Evolutionary conservation across 2,797 vertebrate genomes (phyloP).

Genomic region (Dendrocincla tyrannina): DNA sequence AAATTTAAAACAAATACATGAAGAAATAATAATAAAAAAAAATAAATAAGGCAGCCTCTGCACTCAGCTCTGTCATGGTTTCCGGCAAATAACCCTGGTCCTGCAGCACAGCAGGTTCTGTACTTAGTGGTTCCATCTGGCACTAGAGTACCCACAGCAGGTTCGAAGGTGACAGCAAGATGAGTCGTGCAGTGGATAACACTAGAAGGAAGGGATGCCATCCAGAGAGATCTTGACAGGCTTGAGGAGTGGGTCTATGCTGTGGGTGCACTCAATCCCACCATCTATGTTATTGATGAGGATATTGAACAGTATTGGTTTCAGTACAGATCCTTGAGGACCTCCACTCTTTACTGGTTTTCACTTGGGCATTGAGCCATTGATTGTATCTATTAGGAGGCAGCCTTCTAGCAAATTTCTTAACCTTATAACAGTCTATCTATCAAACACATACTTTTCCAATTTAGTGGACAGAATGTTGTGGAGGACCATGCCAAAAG

Average conservation of each 20-base stretch:
- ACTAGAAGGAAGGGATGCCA: background rate
- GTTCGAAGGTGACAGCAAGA: background rate
- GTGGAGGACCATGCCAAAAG: background rate
- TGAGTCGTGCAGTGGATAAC: background rate
- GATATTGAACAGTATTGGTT: background rate
- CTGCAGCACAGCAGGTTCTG: background rate
- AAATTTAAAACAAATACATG: background rate
- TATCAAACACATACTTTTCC: background rate
- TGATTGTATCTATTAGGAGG: accelerated
- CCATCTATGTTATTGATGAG: background rate
- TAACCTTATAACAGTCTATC: background rate
- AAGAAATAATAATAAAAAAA: background rate
- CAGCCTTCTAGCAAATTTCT: background rate
- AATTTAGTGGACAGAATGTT: background rate
- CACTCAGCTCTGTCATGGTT: background rate
- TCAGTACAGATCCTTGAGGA: background rate
- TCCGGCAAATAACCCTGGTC: background rate
- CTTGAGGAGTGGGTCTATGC: accelerated
- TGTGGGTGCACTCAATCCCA: background rate
- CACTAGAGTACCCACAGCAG: accelerated
- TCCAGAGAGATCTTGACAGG: background rate
- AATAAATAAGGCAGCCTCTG: background rate
- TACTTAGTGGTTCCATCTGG: background rate
- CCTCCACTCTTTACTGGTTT: background rate
- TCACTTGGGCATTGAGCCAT: background rate